Evolutionary conservation across 2,888 invertebrate genomes (phyloP).

Genomic region (Ferdinandea cuprea): DNA sequence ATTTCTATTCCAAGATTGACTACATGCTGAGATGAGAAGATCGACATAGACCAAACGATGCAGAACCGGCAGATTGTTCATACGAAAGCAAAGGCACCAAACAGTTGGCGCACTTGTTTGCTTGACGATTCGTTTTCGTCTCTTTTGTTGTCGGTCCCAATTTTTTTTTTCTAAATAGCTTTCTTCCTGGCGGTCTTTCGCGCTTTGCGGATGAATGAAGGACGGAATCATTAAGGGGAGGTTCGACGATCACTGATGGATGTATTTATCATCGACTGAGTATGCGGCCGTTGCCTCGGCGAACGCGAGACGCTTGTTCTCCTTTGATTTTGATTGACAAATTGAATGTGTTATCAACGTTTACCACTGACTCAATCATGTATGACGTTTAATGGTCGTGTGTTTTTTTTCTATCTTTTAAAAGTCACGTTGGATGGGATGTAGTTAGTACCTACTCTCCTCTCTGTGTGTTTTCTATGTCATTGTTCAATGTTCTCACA

Average conservation of each 20-base stretch:
- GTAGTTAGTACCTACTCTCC: background rate
- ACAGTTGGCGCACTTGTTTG: slow-evolving; percentile 59
- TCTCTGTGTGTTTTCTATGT: slow-evolving; percentile 26
- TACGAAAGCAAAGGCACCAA: slow-evolving; percentile 14
- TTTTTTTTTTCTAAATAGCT: slow-evolving; percentile 17
- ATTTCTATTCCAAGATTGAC: slow-evolving; percentile 53
- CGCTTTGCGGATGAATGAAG: background rate
- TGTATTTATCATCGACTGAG: slow-evolving; percentile 19
- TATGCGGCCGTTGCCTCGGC: background rate
- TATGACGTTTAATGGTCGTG: slow-evolving; percentile 8
- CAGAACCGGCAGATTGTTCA: slow-evolving; percentile 38
- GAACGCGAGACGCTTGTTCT: background rate
- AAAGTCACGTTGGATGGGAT: slow-evolving; percentile 10
- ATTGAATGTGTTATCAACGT: slow-evolving; percentile 25
- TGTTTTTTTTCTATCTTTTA: background rate
- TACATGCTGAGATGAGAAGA: slow-evolving; percentile 21
- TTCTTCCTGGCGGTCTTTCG: slow-evolving; percentile 17
- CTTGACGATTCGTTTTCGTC: background rate
- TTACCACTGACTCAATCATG: slow-evolving; percentile 24
- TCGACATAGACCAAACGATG: slow-evolving; percentile 23
- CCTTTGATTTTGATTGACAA: slow-evolving; percentile 13
- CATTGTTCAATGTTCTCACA: slow-evolving; percentile 46
- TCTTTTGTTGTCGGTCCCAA: background rate
- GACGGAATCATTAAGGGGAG: background rate
- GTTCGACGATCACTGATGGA: background rate